phyloP scores from a whole-genome alignment of 2,888 invertebrate genomes.

The Cryptocephalus primarius region DNA sequence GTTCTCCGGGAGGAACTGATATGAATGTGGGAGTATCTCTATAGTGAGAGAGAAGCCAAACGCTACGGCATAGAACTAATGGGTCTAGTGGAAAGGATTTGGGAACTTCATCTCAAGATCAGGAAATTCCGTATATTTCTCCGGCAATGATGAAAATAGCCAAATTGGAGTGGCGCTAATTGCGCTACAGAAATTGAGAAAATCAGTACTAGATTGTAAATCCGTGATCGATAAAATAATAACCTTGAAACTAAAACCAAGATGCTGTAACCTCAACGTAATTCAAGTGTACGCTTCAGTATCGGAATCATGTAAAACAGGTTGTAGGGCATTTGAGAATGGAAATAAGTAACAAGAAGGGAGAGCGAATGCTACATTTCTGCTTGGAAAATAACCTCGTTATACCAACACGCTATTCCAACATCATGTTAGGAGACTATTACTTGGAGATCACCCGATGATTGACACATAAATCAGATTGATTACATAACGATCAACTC shows the following conservation, averaged over 20 bases:
- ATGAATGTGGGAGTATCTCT: not conserved
- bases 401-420: not conserved
- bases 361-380: not conserved
- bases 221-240: too few species aligned
- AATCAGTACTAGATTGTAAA: not conserved
- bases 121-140: not conserved
- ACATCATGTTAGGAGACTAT: not conserved
- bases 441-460: not conserved
- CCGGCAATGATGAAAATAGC: not conserved
- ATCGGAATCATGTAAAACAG: not conserved
- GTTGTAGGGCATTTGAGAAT: not conserved
- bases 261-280: too few species aligned
- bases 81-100: not conserved
- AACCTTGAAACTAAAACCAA: not conserved
- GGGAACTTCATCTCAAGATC: not conserved
- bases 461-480: constrained; percentile 1
- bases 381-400: not conserved
- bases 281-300: not conserved
- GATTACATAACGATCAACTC: not conserved
- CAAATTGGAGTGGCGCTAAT: not conserved
- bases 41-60: not conserved
- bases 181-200: too few species aligned
- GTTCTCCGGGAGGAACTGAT: not conserved
- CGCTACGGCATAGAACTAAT: not conserved
- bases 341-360: not conserved